These are phyloP conservation scores for Falco cherrug DNA, from an alignment of 2,797 vertebrate species.

Conservation along the genomic window DNA sequence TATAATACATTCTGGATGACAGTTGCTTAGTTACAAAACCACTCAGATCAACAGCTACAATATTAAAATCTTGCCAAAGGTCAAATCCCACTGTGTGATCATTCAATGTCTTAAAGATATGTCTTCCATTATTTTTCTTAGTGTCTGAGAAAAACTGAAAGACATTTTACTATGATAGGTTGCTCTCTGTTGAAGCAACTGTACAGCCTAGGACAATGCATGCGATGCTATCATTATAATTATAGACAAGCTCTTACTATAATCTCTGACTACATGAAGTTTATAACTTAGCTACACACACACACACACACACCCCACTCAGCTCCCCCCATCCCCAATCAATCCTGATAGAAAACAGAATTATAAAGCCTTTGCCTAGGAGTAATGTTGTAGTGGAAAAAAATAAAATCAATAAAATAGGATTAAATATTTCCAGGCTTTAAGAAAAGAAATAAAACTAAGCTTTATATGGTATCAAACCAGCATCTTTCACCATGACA, in stretches of 20 bases:
- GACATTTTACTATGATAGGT: neutral
- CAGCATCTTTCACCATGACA: neutral
- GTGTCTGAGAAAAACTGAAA: neutral
- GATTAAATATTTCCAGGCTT: neutral
- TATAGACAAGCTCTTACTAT: neutral
- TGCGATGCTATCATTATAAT: neutral
- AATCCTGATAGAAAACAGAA: neutral
- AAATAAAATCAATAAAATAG: neutral
- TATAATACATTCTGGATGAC: conserved; percentile 45
- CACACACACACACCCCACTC: fast-evolving
- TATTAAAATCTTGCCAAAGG: conserved; percentile 49
- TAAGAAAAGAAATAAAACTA: neutral
- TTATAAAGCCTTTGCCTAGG: neutral
- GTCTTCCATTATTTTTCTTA: conserved; percentile 8
- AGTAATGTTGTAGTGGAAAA: neutral
- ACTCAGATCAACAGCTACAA: conserved; percentile 20
- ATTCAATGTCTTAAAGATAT: neutral
- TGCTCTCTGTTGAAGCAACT: neutral
- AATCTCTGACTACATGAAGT: neutral
- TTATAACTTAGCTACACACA: neutral
- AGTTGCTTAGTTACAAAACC: conserved; percentile 65
- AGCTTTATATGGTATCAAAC: neutral
- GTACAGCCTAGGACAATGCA: neutral
- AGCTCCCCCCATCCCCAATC: no score
- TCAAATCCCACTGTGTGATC: conserved; percentile 26